Base-by-base conservation (phyloP, 2,888 invertebrate species). In the Drosophila borborema region DNA sequence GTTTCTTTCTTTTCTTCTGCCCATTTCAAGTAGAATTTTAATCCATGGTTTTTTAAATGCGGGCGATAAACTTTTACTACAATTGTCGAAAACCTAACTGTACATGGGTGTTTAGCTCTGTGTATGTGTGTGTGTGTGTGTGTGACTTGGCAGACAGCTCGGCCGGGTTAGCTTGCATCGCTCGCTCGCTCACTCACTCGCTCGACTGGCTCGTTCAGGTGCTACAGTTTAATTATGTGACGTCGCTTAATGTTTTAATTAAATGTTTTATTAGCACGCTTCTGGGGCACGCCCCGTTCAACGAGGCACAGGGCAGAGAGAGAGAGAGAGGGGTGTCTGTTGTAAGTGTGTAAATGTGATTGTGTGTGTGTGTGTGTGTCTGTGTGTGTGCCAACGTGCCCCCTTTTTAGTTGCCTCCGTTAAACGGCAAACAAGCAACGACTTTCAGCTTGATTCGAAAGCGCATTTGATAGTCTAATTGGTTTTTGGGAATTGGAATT, bases 41-140 rank as follows among this genome's bases (percentile, higher is more conserved):
- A 86, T 86, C 89, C 89, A 87, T 87, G 84, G 81, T 87, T 89
- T 84, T 87, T 89, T 89, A 89, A 89, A 86, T 86, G 89, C 86
- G 86, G 86, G 86, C 88, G 87, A 87, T 87, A 87, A 87, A 89
- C 81, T 89, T 87, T 87, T 87, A 89, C 80, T 82, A 78, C 82
- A 82, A 89, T 87, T 87, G 89, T 89, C 89, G 86, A 77, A 79
- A 74, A 79, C 72, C 74, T 72, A 68, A 70, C 65, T 68, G 69
- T 72, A 59, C 49, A 63, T 74, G 54, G 49, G 36, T 36, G 43
- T 28, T 34, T 8, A 49, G 40, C n/a, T 54, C 43, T 36, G 20
- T 48, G 38, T 62, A n/a, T 40, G 51, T n/a, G 55, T 59, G 43
- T 41, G 48, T 66, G 40, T 63, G 23, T 40, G 51, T 18, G 59